A percentile compares a stretch with the other conserved stretches of the same genome.
Conservation (phyloP, 2,888 invertebrate genomes). For the Fissipunctia ypsillon region DNA sequence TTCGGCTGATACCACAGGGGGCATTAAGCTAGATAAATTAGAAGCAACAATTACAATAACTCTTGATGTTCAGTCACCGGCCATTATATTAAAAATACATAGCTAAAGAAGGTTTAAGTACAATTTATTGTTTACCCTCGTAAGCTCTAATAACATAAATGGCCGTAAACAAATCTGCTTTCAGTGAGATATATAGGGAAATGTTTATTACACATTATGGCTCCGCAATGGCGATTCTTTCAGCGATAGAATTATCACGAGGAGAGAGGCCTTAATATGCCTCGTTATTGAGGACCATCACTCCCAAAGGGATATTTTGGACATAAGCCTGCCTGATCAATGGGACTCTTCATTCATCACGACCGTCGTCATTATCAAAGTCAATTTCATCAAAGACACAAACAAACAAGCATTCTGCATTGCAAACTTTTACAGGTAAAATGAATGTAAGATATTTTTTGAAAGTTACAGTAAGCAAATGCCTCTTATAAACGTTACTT, state of each 20-base stretch:
- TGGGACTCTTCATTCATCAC: constrained; percentile 5
- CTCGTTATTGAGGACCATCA: neutral
- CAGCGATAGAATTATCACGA: constrained; percentile 21
- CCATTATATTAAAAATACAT: constrained; percentile 76
- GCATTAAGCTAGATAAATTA: constrained; percentile 44
- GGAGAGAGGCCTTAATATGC: neutral
- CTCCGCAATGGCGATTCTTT: constrained; percentile 45
- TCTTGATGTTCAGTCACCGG: constrained; percentile 66
- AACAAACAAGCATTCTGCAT: too few species aligned
- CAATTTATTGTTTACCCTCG: constrained; percentile 74
- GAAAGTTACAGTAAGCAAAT: neutral
- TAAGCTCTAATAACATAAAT: constrained; percentile 72
- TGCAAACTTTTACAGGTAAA: neutral
- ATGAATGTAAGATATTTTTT: neutral
- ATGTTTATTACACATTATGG: constrained; percentile 63
- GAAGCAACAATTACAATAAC: constrained; percentile 64
- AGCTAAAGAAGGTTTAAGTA: constrained; percentile 70
- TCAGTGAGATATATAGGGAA: constrained; percentile 63
- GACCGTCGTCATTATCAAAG: neutral
- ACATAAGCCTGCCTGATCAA: neutral
- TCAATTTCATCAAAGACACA: neutral
- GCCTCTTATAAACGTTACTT: too few species aligned
- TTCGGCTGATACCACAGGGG: constrained; percentile 4
- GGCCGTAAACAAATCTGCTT: constrained; percentile 72
- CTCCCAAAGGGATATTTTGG: neutral